phyloP scores from a whole-genome alignment of 2,113 vertebrate genomes.

The Edolisoma coerulescens region DNA sequence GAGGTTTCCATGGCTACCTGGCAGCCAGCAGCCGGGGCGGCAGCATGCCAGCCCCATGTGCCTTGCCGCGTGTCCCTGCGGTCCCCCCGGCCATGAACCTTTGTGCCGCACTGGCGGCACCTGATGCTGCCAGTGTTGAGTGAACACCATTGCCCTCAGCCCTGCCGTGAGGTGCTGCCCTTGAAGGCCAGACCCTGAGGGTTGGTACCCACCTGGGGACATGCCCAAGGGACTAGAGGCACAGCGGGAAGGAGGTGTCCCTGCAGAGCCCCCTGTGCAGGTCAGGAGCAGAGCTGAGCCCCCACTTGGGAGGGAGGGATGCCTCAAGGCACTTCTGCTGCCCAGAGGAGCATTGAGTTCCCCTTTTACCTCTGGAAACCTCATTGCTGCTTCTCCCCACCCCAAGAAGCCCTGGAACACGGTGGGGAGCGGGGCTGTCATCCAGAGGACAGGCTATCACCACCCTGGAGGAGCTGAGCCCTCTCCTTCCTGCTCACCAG shows the following conservation, averaged over 20 bases:
- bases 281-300: background rate
- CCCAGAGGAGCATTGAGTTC: background rate
- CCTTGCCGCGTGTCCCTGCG: background rate
- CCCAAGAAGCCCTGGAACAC: background rate
- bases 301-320: fast-evolving
- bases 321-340: background rate
- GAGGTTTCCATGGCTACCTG: conserved; percentile 63
- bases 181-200: too few species aligned
- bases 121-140: background rate
- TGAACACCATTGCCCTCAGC: fast-evolving
- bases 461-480: background rate
- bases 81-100: background rate
- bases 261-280: background rate
- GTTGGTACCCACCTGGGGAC: background rate
- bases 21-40: background rate
- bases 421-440: background rate
- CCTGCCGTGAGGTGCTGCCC: fast-evolving
- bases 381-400: background rate
- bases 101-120: fast-evolving
- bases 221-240: background rate
- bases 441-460: background rate
- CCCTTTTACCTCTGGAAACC: background rate
- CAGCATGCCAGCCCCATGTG: background rate
- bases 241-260: fast-evolving
- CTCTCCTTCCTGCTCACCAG: fast-evolving